Evolutionary conservation across 2,888 invertebrate species (phyloP), one percentile per base, ranked within the genome.

Genomic region (Stenotaenia linearis): DNA sequence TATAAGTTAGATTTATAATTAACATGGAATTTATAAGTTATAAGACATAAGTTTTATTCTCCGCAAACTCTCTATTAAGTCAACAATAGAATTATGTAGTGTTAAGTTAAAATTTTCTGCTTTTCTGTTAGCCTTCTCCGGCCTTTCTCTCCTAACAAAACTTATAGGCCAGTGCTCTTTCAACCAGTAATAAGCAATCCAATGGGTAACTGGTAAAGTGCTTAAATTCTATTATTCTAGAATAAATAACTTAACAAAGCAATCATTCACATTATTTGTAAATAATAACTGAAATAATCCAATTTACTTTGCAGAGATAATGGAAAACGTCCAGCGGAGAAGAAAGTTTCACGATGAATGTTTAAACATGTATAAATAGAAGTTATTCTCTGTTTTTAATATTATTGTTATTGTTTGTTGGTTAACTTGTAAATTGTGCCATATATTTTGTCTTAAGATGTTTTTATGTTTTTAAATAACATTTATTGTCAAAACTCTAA

Each of bases 131-230:
- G 45, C 45, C n/a, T 45, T 45, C 45, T 45, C 15, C 80, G 78
- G 61, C 80, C 80, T 61, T 80, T 78, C 78, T 56, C 61, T 80
- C 61, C 80, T 40, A 80, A 78, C 74, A 77, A 80, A 40, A 78
- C 78, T 25, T 80, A 80, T 56, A 56, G 80, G 18, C 80, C 80
- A 32, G 80, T 80, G 18, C 45, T 78, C 12, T 80, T 80, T 74
- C 76, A 77, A 45, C 45, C 45, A 18, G 45, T 45, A 18, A 45
- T 45, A 45, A 7, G n/a, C 45, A 45, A 45, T 18, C 45, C 5
- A 32, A 32, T 32, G 32, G 32, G 32, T 32, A 32, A 45, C 45
- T 45, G 45, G 45, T 45, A 45, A 45, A n/a, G n/a, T 45, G 45
- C 6, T 3, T 45, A 15, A 45, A 18, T 45, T 45, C n/a, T n/a